Percentiles rank a stretch among this genome's conserved stretches.
These are phyloP conservation scores for Silurus aristotelis DNA, from an alignment of 2,797 vertebrate genomes.

Conservation along the genomic window DNA sequence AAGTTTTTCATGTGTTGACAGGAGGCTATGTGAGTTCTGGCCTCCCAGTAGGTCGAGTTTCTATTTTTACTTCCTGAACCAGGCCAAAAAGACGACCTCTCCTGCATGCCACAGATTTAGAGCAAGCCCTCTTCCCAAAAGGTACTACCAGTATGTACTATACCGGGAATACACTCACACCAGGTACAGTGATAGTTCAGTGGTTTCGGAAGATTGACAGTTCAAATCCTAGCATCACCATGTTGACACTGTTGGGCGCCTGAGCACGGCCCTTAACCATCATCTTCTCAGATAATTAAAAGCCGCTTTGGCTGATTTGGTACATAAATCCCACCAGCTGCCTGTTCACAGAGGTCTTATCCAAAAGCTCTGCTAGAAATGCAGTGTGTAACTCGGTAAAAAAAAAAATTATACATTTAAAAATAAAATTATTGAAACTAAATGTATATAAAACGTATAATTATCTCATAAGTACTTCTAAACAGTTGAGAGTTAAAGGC, in stretches of 20 bases:
- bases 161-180: background rate
- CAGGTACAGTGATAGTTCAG: too few species aligned
- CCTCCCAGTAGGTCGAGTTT: slow-evolving; percentile 14
- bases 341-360: background rate
- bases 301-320: too few species aligned
- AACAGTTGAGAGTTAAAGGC: too few species aligned
- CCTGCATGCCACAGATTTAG: slow-evolving; percentile 8
- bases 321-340: background rate
- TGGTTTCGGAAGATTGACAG: too few species aligned
- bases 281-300: too few species aligned
- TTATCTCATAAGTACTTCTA: too few species aligned
- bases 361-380: background rate
- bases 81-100: slow-evolving; percentile 5
- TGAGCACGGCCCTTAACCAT: too few species aligned
- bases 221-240: too few species aligned
- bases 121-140: background rate
- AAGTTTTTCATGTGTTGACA: background rate
- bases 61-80: slow-evolving; percentile 35
- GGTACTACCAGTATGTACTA: background rate
- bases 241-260: too few species aligned
- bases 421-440: too few species aligned
- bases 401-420: too few species aligned
- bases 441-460: too few species aligned
- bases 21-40: background rate
- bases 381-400: background rate